Percentiles rank a stretch among this genome's conserved stretches.
Conservation (phyloP, 1,140 invertebrate species). For the Pectinophora gossypiella region DNA sequence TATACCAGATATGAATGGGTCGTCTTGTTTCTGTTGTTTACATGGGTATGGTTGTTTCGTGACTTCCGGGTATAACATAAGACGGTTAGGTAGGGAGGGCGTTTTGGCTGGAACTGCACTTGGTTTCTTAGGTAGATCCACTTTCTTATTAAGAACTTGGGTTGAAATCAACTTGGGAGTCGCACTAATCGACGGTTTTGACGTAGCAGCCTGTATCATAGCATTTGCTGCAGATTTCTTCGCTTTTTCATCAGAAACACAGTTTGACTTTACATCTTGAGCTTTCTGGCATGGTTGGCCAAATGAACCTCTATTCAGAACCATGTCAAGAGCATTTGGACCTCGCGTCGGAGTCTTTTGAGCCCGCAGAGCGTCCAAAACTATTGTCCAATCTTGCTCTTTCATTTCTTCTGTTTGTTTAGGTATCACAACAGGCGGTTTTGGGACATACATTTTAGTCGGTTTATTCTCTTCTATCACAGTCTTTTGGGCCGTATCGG, state of each 20-base stretch:
- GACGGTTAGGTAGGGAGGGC: background rate
- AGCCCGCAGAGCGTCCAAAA: slow-evolving; percentile 48
- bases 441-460: background rate
- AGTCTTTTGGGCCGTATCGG: too few species aligned
- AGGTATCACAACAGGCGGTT: background rate
- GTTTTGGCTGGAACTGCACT: background rate
- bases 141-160: background rate
- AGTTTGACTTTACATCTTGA: background rate
- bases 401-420: background rate
- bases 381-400: slow-evolving; percentile 42
- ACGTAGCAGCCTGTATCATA: background rate
- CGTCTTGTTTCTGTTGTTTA: slow-evolving; percentile 22
- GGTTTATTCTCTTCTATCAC: too few species aligned
- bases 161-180: background rate
- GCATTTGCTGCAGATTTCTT: background rate
- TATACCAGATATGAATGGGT: slow-evolving; percentile 52
- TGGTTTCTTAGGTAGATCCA: background rate
- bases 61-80: slow-evolving; percentile 7
- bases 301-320: slow-evolving; percentile 42
- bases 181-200: background rate
- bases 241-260: background rate
- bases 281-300: slow-evolving; percentile 2
- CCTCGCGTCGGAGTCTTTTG: slow-evolving; percentile 56
- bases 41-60: slow-evolving; percentile 2
- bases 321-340: slow-evolving; percentile 44